Conservation (phyloP, 2,113 vertebrate genomes). For the Silurus meridionalis region DNA sequence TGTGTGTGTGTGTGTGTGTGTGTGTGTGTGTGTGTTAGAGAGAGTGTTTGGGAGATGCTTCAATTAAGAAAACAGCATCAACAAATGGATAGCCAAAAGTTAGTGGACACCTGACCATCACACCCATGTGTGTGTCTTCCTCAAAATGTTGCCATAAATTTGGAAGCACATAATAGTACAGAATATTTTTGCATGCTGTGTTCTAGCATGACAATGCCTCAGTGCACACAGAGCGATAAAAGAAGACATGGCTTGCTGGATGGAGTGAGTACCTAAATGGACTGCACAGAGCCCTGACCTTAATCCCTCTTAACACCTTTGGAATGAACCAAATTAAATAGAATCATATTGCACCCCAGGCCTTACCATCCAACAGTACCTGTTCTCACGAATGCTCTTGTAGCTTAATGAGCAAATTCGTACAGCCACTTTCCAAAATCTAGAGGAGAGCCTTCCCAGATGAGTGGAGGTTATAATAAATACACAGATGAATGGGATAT, state of each 20-base stretch:
- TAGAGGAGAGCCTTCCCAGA: not conserved
- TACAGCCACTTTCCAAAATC: not conserved
- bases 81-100: not conserved
- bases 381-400: not conserved
- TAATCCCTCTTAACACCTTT: not conserved
- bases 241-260: not conserved
- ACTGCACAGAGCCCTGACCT: not conserved
- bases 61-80: no score
- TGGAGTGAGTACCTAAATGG: not conserved
- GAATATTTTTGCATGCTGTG: not conserved
- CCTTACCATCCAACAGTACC: not conserved
- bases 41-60: not conserved
- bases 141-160: not conserved
- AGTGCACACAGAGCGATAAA: not conserved
- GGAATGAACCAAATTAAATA: not conserved
- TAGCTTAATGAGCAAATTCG: not conserved
- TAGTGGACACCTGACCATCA: not conserved
- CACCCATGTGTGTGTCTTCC: not conserved
- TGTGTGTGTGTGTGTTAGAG: not conserved
- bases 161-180: not conserved
- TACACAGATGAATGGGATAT: not conserved
- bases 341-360: not conserved
- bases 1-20: not conserved
- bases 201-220: not conserved
- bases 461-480: not conserved